A percentile compares a stretch with the other conserved stretches of the same genome.
These are phyloP conservation scores for Porites lutea DNA, from an alignment of 64 coral and sea anemone genomes.

Conservation along the genomic window DNA sequence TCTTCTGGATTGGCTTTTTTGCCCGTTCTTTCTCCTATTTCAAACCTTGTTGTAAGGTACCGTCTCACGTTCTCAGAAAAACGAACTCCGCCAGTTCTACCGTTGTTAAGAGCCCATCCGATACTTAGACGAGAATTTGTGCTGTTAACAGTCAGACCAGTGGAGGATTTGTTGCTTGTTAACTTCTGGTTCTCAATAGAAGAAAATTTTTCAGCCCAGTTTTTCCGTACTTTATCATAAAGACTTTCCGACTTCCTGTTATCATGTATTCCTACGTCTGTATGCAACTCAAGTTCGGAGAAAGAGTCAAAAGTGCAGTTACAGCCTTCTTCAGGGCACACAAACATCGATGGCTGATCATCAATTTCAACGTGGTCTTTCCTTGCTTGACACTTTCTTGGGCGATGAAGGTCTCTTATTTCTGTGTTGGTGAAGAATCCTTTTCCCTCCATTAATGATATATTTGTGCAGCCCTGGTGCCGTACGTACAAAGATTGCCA, in stretches of 20 bases:
- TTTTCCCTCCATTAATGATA: no score
- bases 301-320: slow-evolving; percentile 19
- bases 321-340: slow-evolving; percentile 34
- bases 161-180: not conserved
- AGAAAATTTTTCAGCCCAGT: slow-evolving; percentile 60
- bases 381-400: no score
- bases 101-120: slow-evolving; percentile 53
- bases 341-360: not conserved
- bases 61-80: not conserved
- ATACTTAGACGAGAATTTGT: not conserved
- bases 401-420: no score
- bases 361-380: no score
- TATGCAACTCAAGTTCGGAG: slow-evolving; percentile 58
- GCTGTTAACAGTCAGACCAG: not conserved
- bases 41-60: slow-evolving; percentile 51
- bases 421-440: no score
- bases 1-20: slow-evolving; percentile 32
- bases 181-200: not conserved
- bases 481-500: not conserved
- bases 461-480: not conserved
- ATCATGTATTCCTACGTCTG: not conserved
- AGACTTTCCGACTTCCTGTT: slow-evolving; percentile 16
- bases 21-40: slow-evolving; percentile 57
- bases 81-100: not conserved
- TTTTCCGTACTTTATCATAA: slow-evolving; percentile 61